Base-by-base conservation (phyloP, 2,113 vertebrate genomes). In the Dendrocopos noguchii region DNA sequence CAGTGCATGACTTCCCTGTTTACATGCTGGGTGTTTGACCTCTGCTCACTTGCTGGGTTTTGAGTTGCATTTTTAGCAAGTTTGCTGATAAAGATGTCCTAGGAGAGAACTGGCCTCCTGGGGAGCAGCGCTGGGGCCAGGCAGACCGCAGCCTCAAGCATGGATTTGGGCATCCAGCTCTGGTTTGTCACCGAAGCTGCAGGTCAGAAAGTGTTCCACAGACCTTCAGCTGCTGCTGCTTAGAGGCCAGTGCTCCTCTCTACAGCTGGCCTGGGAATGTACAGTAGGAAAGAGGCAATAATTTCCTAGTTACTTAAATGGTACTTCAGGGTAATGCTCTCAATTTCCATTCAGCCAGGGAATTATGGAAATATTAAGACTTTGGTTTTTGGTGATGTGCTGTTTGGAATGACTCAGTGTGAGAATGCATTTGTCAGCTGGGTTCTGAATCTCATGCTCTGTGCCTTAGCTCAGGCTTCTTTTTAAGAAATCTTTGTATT, bases 401-500 rank as follows among this genome's bases (percentile, higher is more conserved):
- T 88, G 86, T 73, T 90, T 65, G 64, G 63, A 50, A 21, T 76
- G 55, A 81, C 50, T 90, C 44, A 81, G 17, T 53, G 17, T 67
- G n/a, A 64, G 47, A 89, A 74, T 66, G 28, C 33, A 33, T 80
- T 91, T 91, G 71, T 90, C 68, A 87, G 39, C 12, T 66, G 66
- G 24, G 68, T 95, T 94, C 60, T 87, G 63, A 73, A 21, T 70
- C 73, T 82, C 12, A 2, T 39, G 25, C 50, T 80, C 66, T 56
- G 28, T 89, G 75, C 39, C 52, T 68, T 85, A 46, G 85, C 42
- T 94, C 33, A 81, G n/a, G 15, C 39, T 68, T 71, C 39, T 70
- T 87, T 95, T 90, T 72, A 88, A 70, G 27, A 66, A 72, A 71
- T 90, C 61, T 79, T 85, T 64, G 14, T 63, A 34, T 83, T 93